These are phyloP conservation scores for Kradibia gibbosae DNA, from an alignment of 1,140 invertebrate genomes.

Conservation along the genomic window DNA sequence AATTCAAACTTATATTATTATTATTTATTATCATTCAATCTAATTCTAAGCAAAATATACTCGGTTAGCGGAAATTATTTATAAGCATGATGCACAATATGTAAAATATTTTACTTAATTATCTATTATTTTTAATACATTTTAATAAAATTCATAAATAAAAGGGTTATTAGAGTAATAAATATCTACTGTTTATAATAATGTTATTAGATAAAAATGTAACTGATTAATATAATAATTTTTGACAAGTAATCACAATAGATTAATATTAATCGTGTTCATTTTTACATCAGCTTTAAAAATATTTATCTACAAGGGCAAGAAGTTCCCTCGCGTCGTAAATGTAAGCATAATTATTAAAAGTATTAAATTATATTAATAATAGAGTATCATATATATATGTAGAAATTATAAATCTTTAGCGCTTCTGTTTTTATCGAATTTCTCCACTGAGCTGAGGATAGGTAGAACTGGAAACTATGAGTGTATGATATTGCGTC, in stretches of 20 bases:
- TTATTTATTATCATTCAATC: too few relatives aligned
- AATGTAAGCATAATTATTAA: conserved; percentile 6
- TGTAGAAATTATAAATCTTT: not conserved
- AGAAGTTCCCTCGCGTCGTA: not conserved
- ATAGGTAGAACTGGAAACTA: not conserved
- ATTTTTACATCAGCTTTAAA: not conserved
- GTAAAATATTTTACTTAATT: too few relatives aligned
- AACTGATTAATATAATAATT: conserved; percentile 5
- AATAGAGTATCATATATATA: not conserved
- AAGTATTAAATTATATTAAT: not conserved
- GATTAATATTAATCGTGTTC: not conserved
- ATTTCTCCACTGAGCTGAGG: not conserved
- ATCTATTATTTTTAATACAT: too few relatives aligned
- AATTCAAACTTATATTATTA: too few relatives aligned
- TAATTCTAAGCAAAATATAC: too few relatives aligned
- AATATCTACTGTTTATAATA: not conserved
- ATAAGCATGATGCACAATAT: too few relatives aligned
- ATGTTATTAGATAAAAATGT: not conserved
- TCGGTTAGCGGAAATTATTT: too few relatives aligned
- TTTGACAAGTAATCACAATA: not conserved
- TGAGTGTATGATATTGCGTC: not conserved
- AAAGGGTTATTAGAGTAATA: too few relatives aligned
- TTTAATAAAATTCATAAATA: too few relatives aligned
- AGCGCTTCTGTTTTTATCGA: not conserved
- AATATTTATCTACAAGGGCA: not conserved